Evolutionary conservation across 2,113 vertebrate genomes (phyloP).

Genomic region (Chelonoidis abingdonii): DNA sequence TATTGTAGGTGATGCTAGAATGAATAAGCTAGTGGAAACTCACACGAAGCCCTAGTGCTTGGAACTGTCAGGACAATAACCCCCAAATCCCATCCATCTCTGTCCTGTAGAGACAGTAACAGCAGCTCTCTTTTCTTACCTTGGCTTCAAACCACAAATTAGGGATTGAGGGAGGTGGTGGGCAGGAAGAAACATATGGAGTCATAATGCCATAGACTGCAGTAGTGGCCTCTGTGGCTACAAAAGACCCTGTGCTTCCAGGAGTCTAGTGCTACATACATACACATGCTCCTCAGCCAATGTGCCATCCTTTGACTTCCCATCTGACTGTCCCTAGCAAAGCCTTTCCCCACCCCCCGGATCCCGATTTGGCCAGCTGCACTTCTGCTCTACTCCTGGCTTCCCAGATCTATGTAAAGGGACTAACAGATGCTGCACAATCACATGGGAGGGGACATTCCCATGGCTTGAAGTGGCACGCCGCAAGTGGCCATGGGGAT

Average conservation of each 20-base stretch:
- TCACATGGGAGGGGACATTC: background rate
- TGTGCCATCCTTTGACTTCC: background rate
- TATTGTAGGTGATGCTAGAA: slow-evolving; percentile 60
- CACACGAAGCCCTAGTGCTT: slow-evolving; percentile 49
- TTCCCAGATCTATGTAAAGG: background rate
- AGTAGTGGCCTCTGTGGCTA: slow-evolving; percentile 23
- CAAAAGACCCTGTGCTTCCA: background rate
- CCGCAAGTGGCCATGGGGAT: background rate
- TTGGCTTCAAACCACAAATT: slow-evolving; percentile 55
- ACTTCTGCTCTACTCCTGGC: background rate
- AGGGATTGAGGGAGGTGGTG: slow-evolving; percentile 49
- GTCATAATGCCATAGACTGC: background rate
- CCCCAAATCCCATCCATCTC: slow-evolving; percentile 55
- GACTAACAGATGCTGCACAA: background rate
- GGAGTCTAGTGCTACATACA: background rate
- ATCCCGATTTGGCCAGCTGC: background rate
- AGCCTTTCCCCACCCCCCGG: too few species aligned
- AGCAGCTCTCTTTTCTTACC: slow-evolving; percentile 63
- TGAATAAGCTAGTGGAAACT: slow-evolving; percentile 56
- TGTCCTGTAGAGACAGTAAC: slow-evolving; percentile 39
- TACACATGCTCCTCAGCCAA: slow-evolving; percentile 28
- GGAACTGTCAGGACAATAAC: slow-evolving; percentile 69
- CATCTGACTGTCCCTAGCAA: background rate
- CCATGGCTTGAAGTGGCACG: background rate
- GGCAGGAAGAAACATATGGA: slow-evolving; percentile 53